Percentiles rank a stretch among this genome's conserved stretches.
Evolutionary conservation across 2,113 vertebrate species (phyloP).

Genomic region (Speoplatyrhinus poulsoni): DNA sequence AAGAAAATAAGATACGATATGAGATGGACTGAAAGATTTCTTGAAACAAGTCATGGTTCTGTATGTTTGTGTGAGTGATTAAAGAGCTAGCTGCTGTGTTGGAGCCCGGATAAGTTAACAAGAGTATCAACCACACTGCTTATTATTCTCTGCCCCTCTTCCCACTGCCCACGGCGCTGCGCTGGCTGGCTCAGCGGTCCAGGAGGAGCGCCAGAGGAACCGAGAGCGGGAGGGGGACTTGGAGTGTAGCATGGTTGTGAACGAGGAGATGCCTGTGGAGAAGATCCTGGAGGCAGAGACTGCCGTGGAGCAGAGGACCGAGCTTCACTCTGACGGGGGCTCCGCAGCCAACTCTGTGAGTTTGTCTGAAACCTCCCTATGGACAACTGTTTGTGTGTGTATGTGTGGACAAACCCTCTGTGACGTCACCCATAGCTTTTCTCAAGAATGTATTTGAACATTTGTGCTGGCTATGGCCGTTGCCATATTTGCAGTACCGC

Average conservation of each 20-base stretch:
- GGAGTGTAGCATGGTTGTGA: constrained; percentile 72
- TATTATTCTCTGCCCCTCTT: constrained; percentile 4
- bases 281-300: constrained; percentile 91
- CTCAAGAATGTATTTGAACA: too few relatives aligned
- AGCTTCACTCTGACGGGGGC: constrained; percentile 84
- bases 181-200: constrained; percentile 78
- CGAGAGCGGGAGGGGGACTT: constrained; percentile 83
- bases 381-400: too few relatives aligned
- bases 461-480: too few relatives aligned
- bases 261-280: constrained; percentile 93
- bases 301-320: constrained; percentile 88
- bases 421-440: too few relatives aligned
- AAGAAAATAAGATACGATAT: constrained; percentile 7
- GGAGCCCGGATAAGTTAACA: not conserved
- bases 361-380: too few relatives aligned
- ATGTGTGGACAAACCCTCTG: too few relatives aligned
- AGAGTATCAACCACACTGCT: not conserved
- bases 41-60: not conserved
- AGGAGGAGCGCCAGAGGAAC: constrained; percentile 89
- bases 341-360: constrained; percentile 82
- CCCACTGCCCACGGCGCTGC: not conserved
- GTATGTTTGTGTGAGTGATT: not conserved
- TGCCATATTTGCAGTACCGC: too few relatives aligned
- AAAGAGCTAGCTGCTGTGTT: not conserved
- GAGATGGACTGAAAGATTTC: not conserved